Conservation (phyloP, 2,113 vertebrate genomes). For the Cisticola juncidis region DNA sequence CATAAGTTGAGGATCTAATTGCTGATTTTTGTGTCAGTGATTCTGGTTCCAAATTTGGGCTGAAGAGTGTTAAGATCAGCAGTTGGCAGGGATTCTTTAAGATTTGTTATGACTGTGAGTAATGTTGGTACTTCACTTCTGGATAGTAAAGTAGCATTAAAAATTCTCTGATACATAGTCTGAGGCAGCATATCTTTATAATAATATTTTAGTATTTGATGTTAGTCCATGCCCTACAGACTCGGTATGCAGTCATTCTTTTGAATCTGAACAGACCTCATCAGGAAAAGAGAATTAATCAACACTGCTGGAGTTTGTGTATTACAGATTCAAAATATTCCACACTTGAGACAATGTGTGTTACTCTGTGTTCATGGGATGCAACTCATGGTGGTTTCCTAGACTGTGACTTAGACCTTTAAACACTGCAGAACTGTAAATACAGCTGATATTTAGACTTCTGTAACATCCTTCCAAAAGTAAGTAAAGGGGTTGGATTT, state of each 20-base stretch:
- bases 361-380: background rate
- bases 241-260: background rate
- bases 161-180: background rate
- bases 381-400: background rate
- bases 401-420: background rate
- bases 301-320: background rate
- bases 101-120: background rate
- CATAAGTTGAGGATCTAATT: background rate
- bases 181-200: background rate
- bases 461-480: background rate
- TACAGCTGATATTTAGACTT: background rate
- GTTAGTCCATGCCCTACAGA: background rate
- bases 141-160: background rate
- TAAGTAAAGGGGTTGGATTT: background rate
- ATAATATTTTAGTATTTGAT: background rate
- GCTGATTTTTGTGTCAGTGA: background rate
- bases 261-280: background rate
- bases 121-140: background rate
- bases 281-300: background rate
- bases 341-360: background rate
- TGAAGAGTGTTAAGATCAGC: background rate
- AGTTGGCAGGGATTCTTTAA: background rate
- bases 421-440: background rate
- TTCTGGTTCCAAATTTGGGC: background rate
- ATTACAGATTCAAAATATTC: background rate